phyloP scores from a whole-genome alignment of 2,888 invertebrate species.

The Erebia epiphron region DNA sequence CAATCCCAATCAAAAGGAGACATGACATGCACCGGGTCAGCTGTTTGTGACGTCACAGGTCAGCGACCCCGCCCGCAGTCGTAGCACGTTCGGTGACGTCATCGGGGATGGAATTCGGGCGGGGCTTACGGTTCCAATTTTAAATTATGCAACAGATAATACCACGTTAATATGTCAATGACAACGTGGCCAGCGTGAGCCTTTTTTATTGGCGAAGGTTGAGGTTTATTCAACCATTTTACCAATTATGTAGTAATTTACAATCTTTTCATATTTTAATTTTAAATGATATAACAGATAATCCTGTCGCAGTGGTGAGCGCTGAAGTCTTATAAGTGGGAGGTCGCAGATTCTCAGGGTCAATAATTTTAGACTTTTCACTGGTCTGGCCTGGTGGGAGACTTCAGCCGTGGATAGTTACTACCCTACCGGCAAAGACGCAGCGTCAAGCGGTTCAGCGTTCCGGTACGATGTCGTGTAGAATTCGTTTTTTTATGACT shows the following conservation, averaged over 20 bases:
- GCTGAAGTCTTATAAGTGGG: no score
- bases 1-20: conserved; percentile 31
- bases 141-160: conserved; percentile 31
- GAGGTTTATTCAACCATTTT: conserved; percentile 12
- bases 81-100: conserved; percentile 59
- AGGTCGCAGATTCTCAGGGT: no score
- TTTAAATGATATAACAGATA: no score
- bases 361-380: neutral
- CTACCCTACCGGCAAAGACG: no score
- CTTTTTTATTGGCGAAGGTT: conserved; percentile 10
- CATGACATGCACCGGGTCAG: conserved; percentile 60
- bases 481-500: no score
- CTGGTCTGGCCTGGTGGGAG: no score
- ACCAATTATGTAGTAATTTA: no score
- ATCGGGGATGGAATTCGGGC: conserved; percentile 45
- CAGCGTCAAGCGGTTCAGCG: no score
- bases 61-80: conserved; percentile 57
- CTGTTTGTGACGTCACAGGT: conserved; percentile 77
- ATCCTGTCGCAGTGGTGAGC: no score
- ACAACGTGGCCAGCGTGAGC: conserved; percentile 15
- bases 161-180: conserved; percentile 26
- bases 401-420: no score
- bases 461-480: no score
- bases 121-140: conserved; percentile 37
- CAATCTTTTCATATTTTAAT: no score